Conservation (phyloP, 1,140 invertebrate species). For the Monomorium pharaonis region DNA sequence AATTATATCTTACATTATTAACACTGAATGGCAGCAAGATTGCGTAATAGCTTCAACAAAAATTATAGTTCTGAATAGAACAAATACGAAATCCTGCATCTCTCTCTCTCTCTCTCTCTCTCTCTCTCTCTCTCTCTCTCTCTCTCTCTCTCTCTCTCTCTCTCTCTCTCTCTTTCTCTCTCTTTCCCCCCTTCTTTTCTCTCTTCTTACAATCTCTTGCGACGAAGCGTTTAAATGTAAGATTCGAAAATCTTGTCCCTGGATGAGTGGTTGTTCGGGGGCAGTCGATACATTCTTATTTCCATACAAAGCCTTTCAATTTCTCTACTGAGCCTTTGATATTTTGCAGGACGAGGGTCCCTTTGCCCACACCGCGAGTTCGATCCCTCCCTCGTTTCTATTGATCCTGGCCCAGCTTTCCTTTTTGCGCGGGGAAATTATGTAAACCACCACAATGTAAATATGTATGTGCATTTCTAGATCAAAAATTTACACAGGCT, state of each 20-base stretch:
- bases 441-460: conserved; percentile 54
- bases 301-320: conserved; percentile 80
- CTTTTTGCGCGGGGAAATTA: conserved; percentile 43
- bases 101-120: background rate
- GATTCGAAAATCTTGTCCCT: conserved; percentile 65
- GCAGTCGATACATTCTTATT: conserved; percentile 80
- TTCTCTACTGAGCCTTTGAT: conserved; percentile 79
- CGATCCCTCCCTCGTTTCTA: conserved; percentile 29
- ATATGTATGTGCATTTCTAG: background rate
- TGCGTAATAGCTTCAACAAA: conserved; percentile 4
- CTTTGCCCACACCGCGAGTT: conserved; percentile 50
- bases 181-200: too few relatives aligned
- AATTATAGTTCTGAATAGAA: background rate
- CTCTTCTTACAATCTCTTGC: conserved; percentile 9
- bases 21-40: background rate
- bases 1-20: background rate
- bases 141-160: too few relatives aligned
- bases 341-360: conserved; percentile 73
- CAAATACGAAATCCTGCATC: conserved; percentile 13
- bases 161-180: too few relatives aligned
- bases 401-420: conserved; percentile 24
- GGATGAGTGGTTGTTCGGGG: conserved; percentile 62
- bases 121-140: too few relatives aligned
- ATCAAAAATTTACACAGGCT: conserved; percentile 33
- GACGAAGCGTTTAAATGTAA: conserved; percentile 59